phyloP scores from a whole-genome alignment of 2,113 vertebrate genomes.

The Petrocephalus microphthalmus region DNA sequence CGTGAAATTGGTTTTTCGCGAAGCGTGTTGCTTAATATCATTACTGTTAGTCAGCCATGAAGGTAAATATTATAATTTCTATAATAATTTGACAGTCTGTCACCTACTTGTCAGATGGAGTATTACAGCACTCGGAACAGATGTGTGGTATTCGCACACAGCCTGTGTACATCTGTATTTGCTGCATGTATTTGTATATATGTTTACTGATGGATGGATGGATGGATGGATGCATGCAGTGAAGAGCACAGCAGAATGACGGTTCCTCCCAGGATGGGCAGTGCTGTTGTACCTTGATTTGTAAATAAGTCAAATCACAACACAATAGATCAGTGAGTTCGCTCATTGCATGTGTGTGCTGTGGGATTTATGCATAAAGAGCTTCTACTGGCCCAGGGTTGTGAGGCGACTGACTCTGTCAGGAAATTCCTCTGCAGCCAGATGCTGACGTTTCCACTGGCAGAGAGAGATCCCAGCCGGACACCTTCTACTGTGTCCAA shows the following conservation, averaged over 20 bases:
- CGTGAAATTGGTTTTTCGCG: conserved; percentile 8
- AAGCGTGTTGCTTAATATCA: conserved; percentile 1
- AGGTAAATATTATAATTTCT: background rate
- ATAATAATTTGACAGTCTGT: background rate
- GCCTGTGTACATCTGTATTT: background rate
- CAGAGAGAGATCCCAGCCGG: background rate
- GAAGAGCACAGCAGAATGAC: background rate
- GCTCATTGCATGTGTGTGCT: background rate
- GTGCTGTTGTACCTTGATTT: background rate
- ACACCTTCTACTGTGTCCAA: background rate
- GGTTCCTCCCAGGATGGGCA: background rate
- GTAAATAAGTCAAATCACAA: background rate
- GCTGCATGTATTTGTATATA: background rate
- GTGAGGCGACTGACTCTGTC: background rate
- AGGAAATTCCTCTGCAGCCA: background rate
- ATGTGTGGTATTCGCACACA: background rate
- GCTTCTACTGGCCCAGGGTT: background rate
- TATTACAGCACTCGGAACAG: background rate
- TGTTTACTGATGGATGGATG: background rate
- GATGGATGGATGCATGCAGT: background rate
- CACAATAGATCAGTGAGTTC: background rate
- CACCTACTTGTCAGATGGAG: background rate
- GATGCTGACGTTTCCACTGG: background rate
- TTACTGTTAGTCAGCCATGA: background rate
- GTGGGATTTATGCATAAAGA: background rate